Base-by-base conservation (phyloP, 2,888 invertebrate genomes). In the Dynastes maya region DNA sequence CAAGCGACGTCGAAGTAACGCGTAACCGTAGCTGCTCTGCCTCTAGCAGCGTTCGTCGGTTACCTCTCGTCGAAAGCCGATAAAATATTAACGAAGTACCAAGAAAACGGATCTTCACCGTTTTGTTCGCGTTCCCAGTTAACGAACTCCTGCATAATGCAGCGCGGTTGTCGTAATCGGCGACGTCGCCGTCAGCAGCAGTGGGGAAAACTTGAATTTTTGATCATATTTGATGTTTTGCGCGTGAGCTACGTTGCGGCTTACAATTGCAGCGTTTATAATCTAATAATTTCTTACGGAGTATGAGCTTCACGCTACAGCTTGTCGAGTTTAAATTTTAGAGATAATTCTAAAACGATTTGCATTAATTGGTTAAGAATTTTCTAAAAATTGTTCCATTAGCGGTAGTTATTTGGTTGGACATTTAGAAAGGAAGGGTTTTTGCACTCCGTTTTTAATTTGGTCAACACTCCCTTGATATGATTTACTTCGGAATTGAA, bases 71-170 rank as follows among this genome's bases (percentile, higher is more conserved):
- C 72, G 49, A 45, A 63, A 61, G 61, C 61, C 61, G 61, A 74
- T 74, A 61, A 74, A 74, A 74, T 74, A 74, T 74, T 74, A 63
- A 74, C 22, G 45, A 61, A 72, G 72, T 61, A 32, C 45, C 40
- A 61, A 27, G 72, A 45, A 40, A 74, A 45, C 61, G 61, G 61
- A 61, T 45, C 61, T 74, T 49, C 45, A 2, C 61, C 45, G 45
- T 74, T 61, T 61, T 61, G 72, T 45, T 74, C 16, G 9, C 61
- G 45, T 27, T 74, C 61, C 11, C 61, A 72, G 61, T 61, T 74
- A 74, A 74, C 72, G 72, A 74, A 40, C 61, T 61, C 61, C 37
- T 74, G 61, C 72, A 74, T 74, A 74, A 74, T 74, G 61, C 72
- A 74, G 51, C 13, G 68, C 51, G 27, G 51, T 68, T 13, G 49